These are phyloP conservation scores for Beris morrisii DNA, from an alignment of 2,888 invertebrate genomes.

Conservation along the genomic window DNA sequence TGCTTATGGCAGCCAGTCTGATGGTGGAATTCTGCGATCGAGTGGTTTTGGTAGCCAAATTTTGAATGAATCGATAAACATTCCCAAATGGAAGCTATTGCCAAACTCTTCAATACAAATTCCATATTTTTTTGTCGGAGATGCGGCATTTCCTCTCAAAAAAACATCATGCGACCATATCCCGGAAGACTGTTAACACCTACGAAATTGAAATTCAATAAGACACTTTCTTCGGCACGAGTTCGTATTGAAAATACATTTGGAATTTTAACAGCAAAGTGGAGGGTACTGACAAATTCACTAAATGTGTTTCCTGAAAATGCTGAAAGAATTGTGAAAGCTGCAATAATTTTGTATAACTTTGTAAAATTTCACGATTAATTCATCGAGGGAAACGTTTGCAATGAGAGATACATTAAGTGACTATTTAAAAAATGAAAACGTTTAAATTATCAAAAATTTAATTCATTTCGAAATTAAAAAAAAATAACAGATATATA, in stretches of 20 bases:
- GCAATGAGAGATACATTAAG: too few relatives aligned
- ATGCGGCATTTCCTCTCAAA: constrained; percentile 41
- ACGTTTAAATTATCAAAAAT: too few relatives aligned
- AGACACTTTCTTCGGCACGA: constrained; percentile 40
- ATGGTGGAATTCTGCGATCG: too few relatives aligned
- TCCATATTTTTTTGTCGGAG: constrained; percentile 18
- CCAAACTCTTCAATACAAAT: too few relatives aligned
- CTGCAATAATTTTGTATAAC: constrained; percentile 14
- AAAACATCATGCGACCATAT: constrained; percentile 43
- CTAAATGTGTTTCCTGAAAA: constrained; percentile 42
- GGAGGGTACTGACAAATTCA: constrained; percentile 41
- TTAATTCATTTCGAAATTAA: too few relatives aligned
- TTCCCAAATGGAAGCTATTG: neutral
- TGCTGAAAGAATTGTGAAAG: constrained; percentile 40
- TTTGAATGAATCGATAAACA: constrained; percentile 13
- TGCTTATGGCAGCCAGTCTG: too few relatives aligned
- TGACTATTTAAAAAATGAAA: too few relatives aligned
- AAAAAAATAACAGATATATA: too few relatives aligned
- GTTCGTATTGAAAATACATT: constrained; percentile 43
- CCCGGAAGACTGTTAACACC: constrained; percentile 37
- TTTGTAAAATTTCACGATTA: constrained; percentile 8
- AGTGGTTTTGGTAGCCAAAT: too few relatives aligned
- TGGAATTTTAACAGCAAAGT: constrained; percentile 42
- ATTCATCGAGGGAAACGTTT: too few relatives aligned
- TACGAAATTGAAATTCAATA: constrained; percentile 23